These are phyloP conservation scores for Nemapogon koenigi DNA, from an alignment of 2,888 invertebrate genomes.

Conservation along the genomic window DNA sequence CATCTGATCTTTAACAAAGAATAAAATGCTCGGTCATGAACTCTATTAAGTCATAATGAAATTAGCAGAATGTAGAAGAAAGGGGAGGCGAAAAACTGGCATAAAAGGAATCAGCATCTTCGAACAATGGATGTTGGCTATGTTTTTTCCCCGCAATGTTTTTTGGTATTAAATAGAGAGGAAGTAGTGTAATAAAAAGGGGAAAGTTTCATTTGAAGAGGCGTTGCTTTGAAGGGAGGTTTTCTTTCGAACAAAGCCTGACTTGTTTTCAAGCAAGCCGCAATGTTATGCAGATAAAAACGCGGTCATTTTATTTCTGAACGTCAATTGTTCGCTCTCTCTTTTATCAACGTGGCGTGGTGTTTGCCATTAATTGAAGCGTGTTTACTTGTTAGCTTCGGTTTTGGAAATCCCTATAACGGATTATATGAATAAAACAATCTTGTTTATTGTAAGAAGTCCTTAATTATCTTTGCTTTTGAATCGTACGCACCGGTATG, in stretches of 20 bases:
- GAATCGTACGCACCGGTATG: too few relatives aligned
- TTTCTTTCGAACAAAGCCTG: slow-evolving; percentile 11
- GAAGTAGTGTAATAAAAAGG: slow-evolving; percentile 13
- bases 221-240: slow-evolving; percentile 2
- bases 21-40: slow-evolving; percentile 9
- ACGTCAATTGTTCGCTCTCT: slow-evolving; percentile 25
- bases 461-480: too few relatives aligned
- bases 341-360: slow-evolving; percentile 22
- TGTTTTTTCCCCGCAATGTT: slow-evolving; percentile 10
- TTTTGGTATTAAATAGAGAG: slow-evolving; percentile 12
- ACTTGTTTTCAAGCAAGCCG: slow-evolving; percentile 9
- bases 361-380: slow-evolving; percentile 11
- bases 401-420: slow-evolving; percentile 2
- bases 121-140: slow-evolving; percentile 9
- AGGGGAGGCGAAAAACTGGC: slow-evolving; percentile 3
- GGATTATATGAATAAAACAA: too few relatives aligned
- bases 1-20: too few relatives aligned
- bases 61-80: slow-evolving; percentile 10
- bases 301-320: slow-evolving; percentile 26
- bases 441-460: too few relatives aligned
- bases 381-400: slow-evolving; percentile 10
- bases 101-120: slow-evolving; percentile 9
- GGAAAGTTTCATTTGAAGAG: slow-evolving; percentile 12
- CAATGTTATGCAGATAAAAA: slow-evolving; percentile 21
- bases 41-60: slow-evolving; percentile 11